Conservation (phyloP, 2,888 invertebrate species). For the Cephonodes hylas region DNA sequence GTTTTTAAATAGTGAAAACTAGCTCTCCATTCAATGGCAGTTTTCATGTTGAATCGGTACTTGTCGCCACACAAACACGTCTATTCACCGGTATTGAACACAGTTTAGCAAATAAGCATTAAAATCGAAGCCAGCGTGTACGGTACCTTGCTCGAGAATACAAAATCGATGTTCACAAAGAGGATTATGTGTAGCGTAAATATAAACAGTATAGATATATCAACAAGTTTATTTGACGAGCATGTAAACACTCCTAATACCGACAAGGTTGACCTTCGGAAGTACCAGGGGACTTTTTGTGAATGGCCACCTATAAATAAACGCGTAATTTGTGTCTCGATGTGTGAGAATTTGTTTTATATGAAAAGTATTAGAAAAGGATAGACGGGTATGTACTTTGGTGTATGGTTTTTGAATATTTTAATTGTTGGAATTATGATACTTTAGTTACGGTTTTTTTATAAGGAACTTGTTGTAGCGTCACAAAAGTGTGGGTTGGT, state of each 20-base stretch:
- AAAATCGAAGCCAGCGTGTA: neutral
- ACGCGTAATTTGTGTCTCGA: neutral
- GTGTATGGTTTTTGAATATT: neutral
- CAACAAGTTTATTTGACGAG: constrained; percentile 4
- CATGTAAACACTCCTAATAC: constrained; percentile 4
- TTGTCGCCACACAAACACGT: neutral
- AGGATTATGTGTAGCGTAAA: neutral
- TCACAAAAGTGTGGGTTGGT: too few relatives aligned
- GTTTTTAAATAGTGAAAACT: neutral
- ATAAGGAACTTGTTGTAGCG: neutral
- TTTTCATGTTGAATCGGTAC: too few relatives aligned
- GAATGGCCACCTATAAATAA: constrained; percentile 23
- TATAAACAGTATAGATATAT: constrained; percentile 6
- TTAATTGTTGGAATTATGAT: too few relatives aligned
- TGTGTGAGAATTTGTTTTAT: neutral
- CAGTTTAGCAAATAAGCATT: too few relatives aligned
- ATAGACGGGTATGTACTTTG: neutral
- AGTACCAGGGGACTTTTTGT: constrained; percentile 26
- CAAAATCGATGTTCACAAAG: neutral
- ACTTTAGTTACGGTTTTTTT: neutral
- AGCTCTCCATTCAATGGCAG: too few relatives aligned
- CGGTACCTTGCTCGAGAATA: neutral
- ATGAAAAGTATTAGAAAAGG: neutral
- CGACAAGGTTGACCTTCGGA: constrained; percentile 11
- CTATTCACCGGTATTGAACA: neutral